Evolutionary conservation across 2,888 invertebrate species (phyloP), one percentile per base, ranked within the genome.

Genomic region (Harpalus rubripes): DNA sequence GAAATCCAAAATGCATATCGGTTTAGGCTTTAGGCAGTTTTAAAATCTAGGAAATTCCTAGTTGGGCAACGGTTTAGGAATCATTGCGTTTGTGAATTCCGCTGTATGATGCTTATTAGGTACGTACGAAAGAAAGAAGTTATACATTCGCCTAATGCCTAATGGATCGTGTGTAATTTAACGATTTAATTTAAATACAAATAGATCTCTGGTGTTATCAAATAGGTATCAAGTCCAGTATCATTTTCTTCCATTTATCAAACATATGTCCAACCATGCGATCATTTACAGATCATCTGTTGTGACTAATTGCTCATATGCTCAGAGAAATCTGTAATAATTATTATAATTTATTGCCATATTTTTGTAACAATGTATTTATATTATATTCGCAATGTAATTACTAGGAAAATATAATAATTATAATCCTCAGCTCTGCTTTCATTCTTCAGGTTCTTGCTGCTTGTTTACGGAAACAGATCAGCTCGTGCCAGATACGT

Each of bases 201-300:
- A 32, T 32, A 32, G 32, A 32, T 32, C 32, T 32, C 32, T 32
- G 6, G 32, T 32, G 32, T 32, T 32, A 32, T 32, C 32, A 32
- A 32, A 32, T 32, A 32, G 32, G 32, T 32, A 32, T 32, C 32
- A 32, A 32, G 32, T 32, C 32, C 32, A 32, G 32, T 32, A 32
- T 32, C 32, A 5, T 32, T 32, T 32, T 59, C 10, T 16, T 16
- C 59, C 59, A 59, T 52, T 52, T 52, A 12, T 68, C 68, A 68
- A 15, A n/a, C 68, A 39, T 32, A 68, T 68, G 68, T 68, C 68
- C 26, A 68, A 68, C 39, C 8, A 12, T 32, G 32, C 26, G 26
- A 68, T 68, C 68, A 68, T 68, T 68, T 68, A 68, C 68, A 68
- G 32, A 68, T 68, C 68, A 68, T 68, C 68, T 68, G 68, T 68